Evolutionary conservation across 2,113 vertebrate species (phyloP).

Genomic region (Nycticebus coucang): DNA sequence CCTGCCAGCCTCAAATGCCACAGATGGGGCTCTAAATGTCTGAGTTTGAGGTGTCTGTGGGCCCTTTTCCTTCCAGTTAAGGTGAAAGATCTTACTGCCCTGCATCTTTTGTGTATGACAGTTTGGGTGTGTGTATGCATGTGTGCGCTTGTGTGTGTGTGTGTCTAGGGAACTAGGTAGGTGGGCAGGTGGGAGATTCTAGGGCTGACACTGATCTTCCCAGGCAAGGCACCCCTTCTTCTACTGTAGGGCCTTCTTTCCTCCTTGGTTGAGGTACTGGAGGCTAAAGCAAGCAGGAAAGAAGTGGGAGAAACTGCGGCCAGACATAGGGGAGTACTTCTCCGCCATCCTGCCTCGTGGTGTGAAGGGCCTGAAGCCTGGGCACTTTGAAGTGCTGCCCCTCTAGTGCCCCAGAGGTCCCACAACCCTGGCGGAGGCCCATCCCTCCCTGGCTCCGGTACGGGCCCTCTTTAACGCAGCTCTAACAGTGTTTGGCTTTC

Average conservation of each 20-base stretch:
- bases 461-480: slow-evolving; percentile 38
- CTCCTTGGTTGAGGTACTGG: neutral
- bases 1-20: neutral
- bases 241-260: neutral
- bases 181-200: accelerated
- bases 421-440: slow-evolving; percentile 63
- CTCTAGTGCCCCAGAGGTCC: slow-evolving; percentile 15
- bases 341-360: neutral
- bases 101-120: accelerated
- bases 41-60: neutral
- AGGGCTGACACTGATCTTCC: neutral
- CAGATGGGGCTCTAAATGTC: neutral
- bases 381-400: neutral
- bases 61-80: neutral
- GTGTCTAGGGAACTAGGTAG: neutral
- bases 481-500: slow-evolving; percentile 52
- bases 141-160: neutral
- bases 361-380: neutral
- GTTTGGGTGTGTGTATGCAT: too few relatives aligned
- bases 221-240: neutral
- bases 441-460: slow-evolving; percentile 51
- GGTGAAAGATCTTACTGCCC: neutral
- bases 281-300: neutral
- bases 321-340: neutral
- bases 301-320: neutral